phyloP scores from a whole-genome alignment of 2,797 vertebrate species.

The Sebastes oblongus region DNA sequence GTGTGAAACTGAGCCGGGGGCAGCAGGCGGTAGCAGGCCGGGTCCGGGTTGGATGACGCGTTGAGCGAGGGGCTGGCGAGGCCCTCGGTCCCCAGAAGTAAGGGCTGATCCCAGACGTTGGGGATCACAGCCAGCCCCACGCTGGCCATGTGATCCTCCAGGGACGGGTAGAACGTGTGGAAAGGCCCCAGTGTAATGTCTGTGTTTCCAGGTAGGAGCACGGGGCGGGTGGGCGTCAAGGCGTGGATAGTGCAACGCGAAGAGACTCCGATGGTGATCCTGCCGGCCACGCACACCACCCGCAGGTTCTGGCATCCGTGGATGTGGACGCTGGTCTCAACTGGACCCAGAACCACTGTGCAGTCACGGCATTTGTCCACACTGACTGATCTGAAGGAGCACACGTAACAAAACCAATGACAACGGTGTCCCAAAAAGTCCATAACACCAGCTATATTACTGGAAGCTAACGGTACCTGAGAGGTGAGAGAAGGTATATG shows the following conservation, averaged over 20 bases:
- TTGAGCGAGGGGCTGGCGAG: not conserved
- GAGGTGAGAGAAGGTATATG: constrained; percentile 94
- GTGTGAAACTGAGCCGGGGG: constrained; percentile 86
- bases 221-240: constrained; percentile 89
- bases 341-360: constrained; percentile 94
- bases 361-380: constrained; percentile 93
- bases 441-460: too few relatives aligned
- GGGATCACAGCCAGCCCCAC: constrained; percentile 94
- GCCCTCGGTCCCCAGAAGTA: constrained; percentile 86
- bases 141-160: constrained; percentile 97
- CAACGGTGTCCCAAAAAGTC: not conserved
- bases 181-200: constrained; percentile 90
- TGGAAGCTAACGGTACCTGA: constrained; percentile 82
- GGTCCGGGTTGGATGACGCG: constrained; percentile 38
- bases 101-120: constrained; percentile 90
- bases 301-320: constrained; percentile 90
- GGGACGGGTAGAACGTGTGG: constrained; percentile 93
- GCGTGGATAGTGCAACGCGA: constrained; percentile 83
- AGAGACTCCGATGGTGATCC: constrained; percentile 86
- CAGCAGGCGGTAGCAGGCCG: constrained; percentile 83
- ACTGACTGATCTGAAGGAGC: constrained; percentile 86
- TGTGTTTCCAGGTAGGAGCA: constrained; percentile 90
- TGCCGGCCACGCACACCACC: constrained; percentile 87
- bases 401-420: not conserved
- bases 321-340: constrained; percentile 88